Percentiles rank a stretch among this genome's conserved stretches.
These are phyloP conservation scores for Enteromius mattozi DNA, from an alignment of 2,797 vertebrate genomes.

Conservation along the genomic window DNA sequence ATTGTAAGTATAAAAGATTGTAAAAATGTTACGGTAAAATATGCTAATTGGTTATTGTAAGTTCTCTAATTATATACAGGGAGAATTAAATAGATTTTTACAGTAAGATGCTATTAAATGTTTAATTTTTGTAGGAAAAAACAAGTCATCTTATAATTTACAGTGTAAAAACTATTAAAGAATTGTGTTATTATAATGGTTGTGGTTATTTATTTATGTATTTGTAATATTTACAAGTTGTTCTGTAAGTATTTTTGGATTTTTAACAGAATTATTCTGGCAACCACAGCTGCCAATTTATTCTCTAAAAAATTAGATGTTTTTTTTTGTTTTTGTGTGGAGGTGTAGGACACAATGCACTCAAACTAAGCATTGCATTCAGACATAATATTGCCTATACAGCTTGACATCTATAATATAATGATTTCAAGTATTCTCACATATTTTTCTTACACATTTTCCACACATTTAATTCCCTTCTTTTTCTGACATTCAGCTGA, in stretches of 20 bases:
- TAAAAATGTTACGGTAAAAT: neutral
- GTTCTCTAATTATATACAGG: neutral
- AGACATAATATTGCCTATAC: neutral
- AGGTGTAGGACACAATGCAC: neutral
- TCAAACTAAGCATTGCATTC: constrained; percentile 4
- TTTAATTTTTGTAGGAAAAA: neutral
- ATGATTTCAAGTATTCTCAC: neutral
- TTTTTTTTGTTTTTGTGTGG: neutral
- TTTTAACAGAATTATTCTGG: neutral
- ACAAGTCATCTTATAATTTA: neutral
- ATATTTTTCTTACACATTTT: constrained; percentile 8
- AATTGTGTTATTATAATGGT: neutral
- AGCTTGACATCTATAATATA: neutral
- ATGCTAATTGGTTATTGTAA: neutral
- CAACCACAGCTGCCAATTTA: neutral
- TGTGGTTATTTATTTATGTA: neutral
- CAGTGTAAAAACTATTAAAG: neutral
- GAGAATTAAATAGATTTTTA: neutral
- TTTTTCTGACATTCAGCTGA: constrained; percentile 6
- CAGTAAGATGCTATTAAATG: neutral
- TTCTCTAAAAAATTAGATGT: neutral
- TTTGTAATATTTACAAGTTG: neutral
- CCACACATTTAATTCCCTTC: constrained; percentile 7
- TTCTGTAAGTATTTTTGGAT: neutral
- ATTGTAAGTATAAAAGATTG: neutral